Percentiles rank a stretch among this genome's conserved stretches.
phyloP scores from a whole-genome alignment of 1,140 invertebrate species.

The Drosophila neocordata region DNA sequence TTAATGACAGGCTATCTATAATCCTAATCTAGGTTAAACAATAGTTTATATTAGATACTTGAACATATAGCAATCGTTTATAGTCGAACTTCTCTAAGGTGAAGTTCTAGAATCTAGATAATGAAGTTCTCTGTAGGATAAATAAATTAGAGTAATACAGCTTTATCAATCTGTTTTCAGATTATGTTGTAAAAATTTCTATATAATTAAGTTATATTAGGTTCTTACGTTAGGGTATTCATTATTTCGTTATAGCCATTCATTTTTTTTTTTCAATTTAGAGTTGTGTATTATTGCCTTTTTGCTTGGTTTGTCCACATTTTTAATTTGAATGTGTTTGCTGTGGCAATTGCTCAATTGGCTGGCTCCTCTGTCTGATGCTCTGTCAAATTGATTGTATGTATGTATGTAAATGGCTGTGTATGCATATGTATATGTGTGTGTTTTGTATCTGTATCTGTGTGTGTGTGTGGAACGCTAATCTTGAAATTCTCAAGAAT shows the following conservation, averaged over 20 bases:
- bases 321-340: slow-evolving; percentile 81
- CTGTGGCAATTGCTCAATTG: slow-evolving; percentile 80
- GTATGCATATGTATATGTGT: slow-evolving; percentile 40
- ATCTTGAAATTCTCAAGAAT: slow-evolving; percentile 7
- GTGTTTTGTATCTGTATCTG: background rate
- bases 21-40: too few relatives aligned
- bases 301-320: slow-evolving; percentile 66
- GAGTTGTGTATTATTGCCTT: slow-evolving; percentile 19
- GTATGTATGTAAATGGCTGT: slow-evolving; percentile 46
- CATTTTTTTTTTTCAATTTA: slow-evolving; percentile 2
- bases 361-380: slow-evolving; percentile 51
- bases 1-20: too few relatives aligned
- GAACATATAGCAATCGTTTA: too few relatives aligned
- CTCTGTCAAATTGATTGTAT: slow-evolving; percentile 23
- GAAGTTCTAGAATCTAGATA: too few relatives aligned
- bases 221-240: background rate
- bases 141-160: too few relatives aligned
- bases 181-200: too few relatives aligned
- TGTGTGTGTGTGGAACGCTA: background rate
- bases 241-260: background rate
- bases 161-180: too few relatives aligned
- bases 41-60: too few relatives aligned
- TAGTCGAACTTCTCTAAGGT: too few relatives aligned
- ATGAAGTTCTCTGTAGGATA: too few relatives aligned
- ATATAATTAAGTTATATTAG: too few relatives aligned